These are phyloP conservation scores for Scopus umbretta DNA, from an alignment of 2,113 vertebrate species.

Conservation along the genomic window DNA sequence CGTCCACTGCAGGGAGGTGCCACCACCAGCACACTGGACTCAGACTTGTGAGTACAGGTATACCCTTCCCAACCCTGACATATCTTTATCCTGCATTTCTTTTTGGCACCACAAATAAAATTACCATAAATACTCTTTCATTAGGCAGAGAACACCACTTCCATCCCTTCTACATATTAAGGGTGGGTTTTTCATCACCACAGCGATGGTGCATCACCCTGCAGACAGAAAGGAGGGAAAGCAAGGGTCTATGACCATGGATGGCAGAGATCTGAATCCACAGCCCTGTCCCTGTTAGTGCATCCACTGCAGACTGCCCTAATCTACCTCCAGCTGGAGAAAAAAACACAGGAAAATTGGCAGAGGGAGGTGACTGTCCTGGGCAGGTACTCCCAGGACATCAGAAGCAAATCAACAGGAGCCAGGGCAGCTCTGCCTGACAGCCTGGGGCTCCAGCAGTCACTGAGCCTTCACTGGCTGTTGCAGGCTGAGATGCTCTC, in stretches of 20 bases:
- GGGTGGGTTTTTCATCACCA: background rate
- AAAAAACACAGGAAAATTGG: background rate
- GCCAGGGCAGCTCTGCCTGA: background rate
- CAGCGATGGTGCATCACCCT: accelerated
- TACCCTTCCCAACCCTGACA: background rate
- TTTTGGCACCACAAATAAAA: background rate
- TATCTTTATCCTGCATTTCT: background rate
- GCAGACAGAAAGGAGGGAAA: background rate
- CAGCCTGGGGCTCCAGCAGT: background rate
- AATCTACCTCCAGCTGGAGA: background rate
- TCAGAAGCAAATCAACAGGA: accelerated
- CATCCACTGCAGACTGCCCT: background rate
- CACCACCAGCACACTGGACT: background rate
- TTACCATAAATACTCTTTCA: background rate
- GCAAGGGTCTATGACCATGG: background rate
- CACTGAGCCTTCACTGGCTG: background rate
- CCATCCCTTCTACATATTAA: background rate
- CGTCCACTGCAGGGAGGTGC: background rate
- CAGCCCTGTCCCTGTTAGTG: background rate
- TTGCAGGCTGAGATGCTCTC: background rate
- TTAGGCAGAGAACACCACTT: background rate
- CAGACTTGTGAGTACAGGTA: background rate
- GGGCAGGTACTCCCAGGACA: background rate
- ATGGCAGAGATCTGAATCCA: background rate
- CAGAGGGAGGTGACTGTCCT: background rate